Evolutionary conservation across 2,797 vertebrate genomes (phyloP), one percentile per base, ranked within the genome.

Genomic region (Acanthornis magna): DNA sequence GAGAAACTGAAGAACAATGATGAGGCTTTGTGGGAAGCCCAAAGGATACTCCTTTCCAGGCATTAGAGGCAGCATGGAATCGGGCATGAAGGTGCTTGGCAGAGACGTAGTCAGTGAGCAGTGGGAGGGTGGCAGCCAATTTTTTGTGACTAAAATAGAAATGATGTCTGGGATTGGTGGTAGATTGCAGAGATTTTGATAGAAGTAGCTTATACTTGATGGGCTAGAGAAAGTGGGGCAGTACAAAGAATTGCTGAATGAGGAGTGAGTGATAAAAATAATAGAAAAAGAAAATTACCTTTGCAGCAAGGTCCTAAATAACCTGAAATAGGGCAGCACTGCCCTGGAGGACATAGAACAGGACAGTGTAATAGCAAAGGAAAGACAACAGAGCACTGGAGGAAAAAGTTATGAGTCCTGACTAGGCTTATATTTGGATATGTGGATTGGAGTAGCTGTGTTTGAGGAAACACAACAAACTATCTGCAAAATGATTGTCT

Each of bases 141-240:
- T 91, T 96, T 94, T 90, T 88, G 83, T 0, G 36, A 93, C 90
- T 94, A 71, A 96, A 95, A 95, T 94, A 95, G 92, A 93, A 96
- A 53, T 55, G 29, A 50, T 93, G 54, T 61, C 91, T 89, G 68
- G 60, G 36, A 84, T 95, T 91, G 91, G 73, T 84, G 80, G 82
- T 93, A 89, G 74, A 88, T 91, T 82, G 92, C 83, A 77, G 42
- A 91, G 81, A 67, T 92, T 90, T 95, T 84, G 74, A 63, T 71
- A 86, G 80, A 85, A 78, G 66, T 85, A 76, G 34, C 71, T 94
- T 88, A 16, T 62, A 57, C 57, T 87, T 93, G 74, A 66, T 92
- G 84, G 80, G 53, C 79, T 67, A 76, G 85, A 78, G 80, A 92
- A 95, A 94, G 88, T 89, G 93, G 94, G 57, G 25, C 94, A 93